Base-by-base conservation (phyloP, 2,888 invertebrate species). In the Sinhomidia bicolor region DNA sequence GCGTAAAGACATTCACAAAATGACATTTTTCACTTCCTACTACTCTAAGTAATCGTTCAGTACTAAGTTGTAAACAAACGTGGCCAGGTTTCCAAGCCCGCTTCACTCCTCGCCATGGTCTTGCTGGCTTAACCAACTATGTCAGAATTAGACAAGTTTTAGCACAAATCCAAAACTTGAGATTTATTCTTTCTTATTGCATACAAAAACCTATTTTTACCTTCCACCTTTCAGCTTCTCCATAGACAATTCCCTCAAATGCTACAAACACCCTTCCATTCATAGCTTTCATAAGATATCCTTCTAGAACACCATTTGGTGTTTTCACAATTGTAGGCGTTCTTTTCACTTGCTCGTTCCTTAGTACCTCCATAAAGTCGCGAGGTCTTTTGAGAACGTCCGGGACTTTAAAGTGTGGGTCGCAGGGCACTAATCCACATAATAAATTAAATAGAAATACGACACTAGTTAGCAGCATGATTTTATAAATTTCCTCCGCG, bases 51-150 rank as follows among this genome's bases (percentile, higher is more conserved):
- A 83, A 23, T 74, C 82, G 89, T 3, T 81, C 81, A 14, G 80
- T 17, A 44, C 81, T 90, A 20, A 90, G 44, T 54, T 91, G 91
- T 10, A 91, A 65, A 78, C 91, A 91, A 26, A 83, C 85, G 0
- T 90, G 68, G 1, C 91, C 89, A 0, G 86, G 82, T 26, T 71
- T 84, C 29, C 74, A 84, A 3, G 89, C 89, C 17, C 71, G 23
- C 57, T 74, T 32, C 0, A 89, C 62, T 1, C 90, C 90, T 0
- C 26, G 12, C 91, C 91, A 91, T 0, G 88, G 88, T n/a, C 71
- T 54, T 29, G 65, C 79, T 5, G 88, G 88, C 0, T n/a, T 41
- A 0, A 78, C 23, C 23, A 81, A 5, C 82, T 81, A 17, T 54
- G 3, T 20, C 5, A 10, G 41, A 41, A 41, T 7, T 41, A 7